A percentile compares a stretch with the other conserved stretches of the same genome.
These are phyloP conservation scores for Camponotus pennsylvanicus DNA, from an alignment of 1,140 invertebrate species.

Conservation along the genomic window DNA sequence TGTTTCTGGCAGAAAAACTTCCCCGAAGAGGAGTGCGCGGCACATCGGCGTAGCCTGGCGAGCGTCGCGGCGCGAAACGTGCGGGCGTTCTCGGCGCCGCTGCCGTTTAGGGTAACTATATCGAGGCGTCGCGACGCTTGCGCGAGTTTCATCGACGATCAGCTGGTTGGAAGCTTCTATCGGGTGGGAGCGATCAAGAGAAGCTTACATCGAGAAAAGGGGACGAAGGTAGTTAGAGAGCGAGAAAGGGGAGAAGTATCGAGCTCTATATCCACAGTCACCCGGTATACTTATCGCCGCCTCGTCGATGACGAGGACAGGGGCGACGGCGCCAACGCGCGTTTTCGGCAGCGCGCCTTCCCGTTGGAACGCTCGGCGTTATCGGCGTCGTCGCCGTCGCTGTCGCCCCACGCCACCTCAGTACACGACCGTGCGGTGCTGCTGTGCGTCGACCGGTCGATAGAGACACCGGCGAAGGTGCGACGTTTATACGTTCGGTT, in stretches of 20 bases:
- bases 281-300: constrained; percentile 17
- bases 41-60: constrained; percentile 8
- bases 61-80: constrained; percentile 9
- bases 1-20: constrained; percentile 16
- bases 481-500: constrained; percentile 15
- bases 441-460: constrained; percentile 67
- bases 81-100: constrained; percentile 1
- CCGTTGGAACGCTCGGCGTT: constrained; percentile 20
- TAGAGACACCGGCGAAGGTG: constrained; percentile 69
- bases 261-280: constrained; percentile 4
- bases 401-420: neutral
- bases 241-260: constrained; percentile 39
- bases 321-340: constrained; percentile 56
- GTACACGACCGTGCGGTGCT: constrained; percentile 66
- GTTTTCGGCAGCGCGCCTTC: constrained; percentile 59
- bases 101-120: constrained; percentile 57
- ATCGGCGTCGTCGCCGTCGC: constrained; percentile 24
- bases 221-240: constrained; percentile 14
- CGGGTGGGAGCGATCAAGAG: constrained; percentile 8
- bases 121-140: constrained; percentile 80
- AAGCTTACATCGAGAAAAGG: neutral
- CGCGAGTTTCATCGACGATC: constrained; percentile 83
- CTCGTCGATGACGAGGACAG: constrained; percentile 58
- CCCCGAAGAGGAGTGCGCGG: neutral
- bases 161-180: constrained; percentile 79